A percentile compares a stretch with the other conserved stretches of the same genome.
phyloP scores from a whole-genome alignment of 2,797 vertebrate genomes.

The Gallinago solitaria region DNA sequence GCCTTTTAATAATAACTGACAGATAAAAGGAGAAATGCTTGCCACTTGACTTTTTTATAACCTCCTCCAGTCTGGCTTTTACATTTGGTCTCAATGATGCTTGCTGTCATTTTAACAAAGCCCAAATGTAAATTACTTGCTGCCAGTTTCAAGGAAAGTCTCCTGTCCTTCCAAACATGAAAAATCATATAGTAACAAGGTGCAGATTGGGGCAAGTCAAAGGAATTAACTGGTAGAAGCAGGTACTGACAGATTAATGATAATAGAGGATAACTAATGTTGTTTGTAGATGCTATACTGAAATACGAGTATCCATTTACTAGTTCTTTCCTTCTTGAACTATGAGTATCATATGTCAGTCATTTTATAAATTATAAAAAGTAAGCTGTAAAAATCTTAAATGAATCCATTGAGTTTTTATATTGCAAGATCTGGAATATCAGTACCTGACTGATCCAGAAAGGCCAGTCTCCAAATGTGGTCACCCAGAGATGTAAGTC shows the following conservation, averaged over 20 bases:
- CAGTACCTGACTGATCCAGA: not conserved
- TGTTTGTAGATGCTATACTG: conserved; percentile 19
- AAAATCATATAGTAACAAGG: conserved; percentile 51
- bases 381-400: not conserved
- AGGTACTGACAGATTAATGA: conserved; percentile 65
- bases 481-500: not conserved
- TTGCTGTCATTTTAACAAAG: conserved; percentile 71
- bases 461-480: not conserved
- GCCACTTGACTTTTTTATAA: conserved; percentile 71
- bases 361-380: conserved; percentile 6
- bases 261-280: conserved; percentile 59
- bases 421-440: not conserved
- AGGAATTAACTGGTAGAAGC: conserved; percentile 56
- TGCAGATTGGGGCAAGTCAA: conserved; percentile 59
- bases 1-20: conserved; percentile 69
- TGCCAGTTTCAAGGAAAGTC: conserved; percentile 56
- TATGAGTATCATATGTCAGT: not conserved
- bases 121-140: conserved; percentile 69
- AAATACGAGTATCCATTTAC: conserved; percentile 36
- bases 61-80: conserved; percentile 57
- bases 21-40: conserved; percentile 72
- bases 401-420: not conserved
- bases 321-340: conserved; percentile 10
- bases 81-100: conserved; percentile 69
- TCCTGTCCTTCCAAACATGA: conserved; percentile 62